Evolutionary conservation across 2,797 vertebrate species (phyloP), one percentile per base, ranked within the genome.

Genomic region (Cossypha caffra): DNA sequence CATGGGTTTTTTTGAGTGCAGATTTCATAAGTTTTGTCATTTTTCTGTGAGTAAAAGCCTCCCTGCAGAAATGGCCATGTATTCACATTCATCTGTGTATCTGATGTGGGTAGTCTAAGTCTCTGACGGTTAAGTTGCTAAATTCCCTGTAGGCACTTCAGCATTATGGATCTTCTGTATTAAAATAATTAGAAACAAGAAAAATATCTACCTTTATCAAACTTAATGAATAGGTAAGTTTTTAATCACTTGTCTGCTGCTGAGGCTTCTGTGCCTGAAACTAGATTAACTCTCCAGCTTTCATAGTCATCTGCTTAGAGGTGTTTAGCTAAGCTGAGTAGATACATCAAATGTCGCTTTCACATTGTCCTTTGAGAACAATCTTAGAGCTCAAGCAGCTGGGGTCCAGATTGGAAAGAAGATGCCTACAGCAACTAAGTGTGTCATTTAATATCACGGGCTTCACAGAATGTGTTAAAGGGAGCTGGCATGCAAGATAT

Each of bases 401-500:
- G 96, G 75, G 62, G 33, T 78, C 94, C 96, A 97, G 96, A 96
- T 81, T 94, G 79, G 91, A 73, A 92, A 69, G 87, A 66, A 83
- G 95, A 94, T 81, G 89, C 82, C 85, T 93, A 62, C 61, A 90
- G 68, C 62, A 93, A 90, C 51, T 50, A 40, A 92, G 28, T 80
- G n/a, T 87, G 79, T 87, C 78, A 69, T 87, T 88, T 68, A 86
- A 68, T 52, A 75, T 78, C 21, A 16, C 1, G 58, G 85, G 81
- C 88, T 93, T 93, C 92, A 83, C 95, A 95, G 76, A 88, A 97
- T 66, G 92, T 95, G 94, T 76, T 88, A 96, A 90, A 93, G 95
- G 61, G 45, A 95, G 85, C 79, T 94, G 95, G 79, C 89, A 94
- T 93, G 89, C 64, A 48, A 90, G 75, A 62, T 72, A 69, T 91